phyloP scores from a whole-genome alignment of 2,113 vertebrate species.

The Tautogolabrus adspersus region DNA sequence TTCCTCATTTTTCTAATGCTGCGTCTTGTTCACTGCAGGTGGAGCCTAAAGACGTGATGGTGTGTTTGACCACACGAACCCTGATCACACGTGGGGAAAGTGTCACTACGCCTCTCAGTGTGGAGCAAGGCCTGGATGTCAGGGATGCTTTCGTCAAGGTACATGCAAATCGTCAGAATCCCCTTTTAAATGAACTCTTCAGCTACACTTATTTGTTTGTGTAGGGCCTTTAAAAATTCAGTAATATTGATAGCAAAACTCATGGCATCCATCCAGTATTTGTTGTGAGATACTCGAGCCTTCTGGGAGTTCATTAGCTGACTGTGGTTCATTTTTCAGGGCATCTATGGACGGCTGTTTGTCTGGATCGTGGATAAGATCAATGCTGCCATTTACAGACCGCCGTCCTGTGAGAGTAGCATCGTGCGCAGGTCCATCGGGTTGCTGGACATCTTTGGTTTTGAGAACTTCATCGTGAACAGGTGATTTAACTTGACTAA shows the following conservation, averaged over 20 bases:
- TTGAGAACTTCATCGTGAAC: slow-evolving; percentile 97
- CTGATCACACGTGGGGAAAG: slow-evolving; percentile 97
- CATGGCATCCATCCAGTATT: too few species aligned
- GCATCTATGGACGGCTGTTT: slow-evolving; percentile 96
- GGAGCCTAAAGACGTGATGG: slow-evolving; percentile 88
- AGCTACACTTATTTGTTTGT: too few species aligned
- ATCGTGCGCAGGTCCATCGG: slow-evolving; percentile 89
- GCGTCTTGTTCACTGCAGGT: slow-evolving; percentile 67
- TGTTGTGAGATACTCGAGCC: background rate
- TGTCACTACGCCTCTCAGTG: slow-evolving; percentile 93
- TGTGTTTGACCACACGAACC: slow-evolving; percentile 92
- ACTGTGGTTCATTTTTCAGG: slow-evolving; percentile 78
- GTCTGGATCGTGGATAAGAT: slow-evolving; percentile 99
- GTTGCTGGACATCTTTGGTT: slow-evolving; percentile 97
- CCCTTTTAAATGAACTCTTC: too few species aligned
- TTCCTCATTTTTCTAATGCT: background rate
- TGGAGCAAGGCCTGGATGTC: slow-evolving; percentile 93
- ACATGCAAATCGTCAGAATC: background rate
- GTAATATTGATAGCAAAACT: too few species aligned
- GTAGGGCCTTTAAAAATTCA: too few species aligned
- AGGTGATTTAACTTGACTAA: slow-evolving; percentile 81
- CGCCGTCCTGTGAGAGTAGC: slow-evolving; percentile 88
- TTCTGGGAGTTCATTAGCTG: background rate
- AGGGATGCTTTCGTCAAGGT: slow-evolving; percentile 98
- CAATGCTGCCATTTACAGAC: slow-evolving; percentile 94